Conservation (phyloP, 2,797 vertebrate genomes). For the Leucoraja ocellata region DNA sequence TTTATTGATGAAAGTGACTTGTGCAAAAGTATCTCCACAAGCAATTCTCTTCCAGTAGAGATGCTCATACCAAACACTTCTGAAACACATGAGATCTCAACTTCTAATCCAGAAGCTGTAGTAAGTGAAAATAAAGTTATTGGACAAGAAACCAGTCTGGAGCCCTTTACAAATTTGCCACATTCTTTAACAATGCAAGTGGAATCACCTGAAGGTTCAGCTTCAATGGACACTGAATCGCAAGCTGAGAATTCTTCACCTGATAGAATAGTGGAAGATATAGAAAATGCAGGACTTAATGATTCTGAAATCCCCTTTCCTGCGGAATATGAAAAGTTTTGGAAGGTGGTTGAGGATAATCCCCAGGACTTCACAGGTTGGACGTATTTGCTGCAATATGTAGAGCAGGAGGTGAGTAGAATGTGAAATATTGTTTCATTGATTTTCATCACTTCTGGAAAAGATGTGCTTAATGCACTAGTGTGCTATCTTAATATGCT, state of each 20-base stretch:
- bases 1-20: constrained; percentile 18
- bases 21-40: background rate
- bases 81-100: background rate
- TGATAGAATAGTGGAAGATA: constrained; percentile 56
- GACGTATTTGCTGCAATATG: constrained; percentile 91
- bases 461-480: background rate
- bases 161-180: constrained; percentile 56
- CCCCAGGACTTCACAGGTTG: constrained; percentile 94
- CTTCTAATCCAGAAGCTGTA: background rate
- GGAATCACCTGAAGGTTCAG: constrained; percentile 61
- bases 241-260: constrained; percentile 59
- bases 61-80: background rate
- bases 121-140: background rate
- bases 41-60: background rate
- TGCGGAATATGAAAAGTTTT: constrained; percentile 84
- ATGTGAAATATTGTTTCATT: background rate
- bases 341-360: constrained; percentile 80
- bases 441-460: background rate
- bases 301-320: constrained; percentile 59
- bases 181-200: constrained; percentile 61
- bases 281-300: constrained; percentile 9
- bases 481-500: background rate
- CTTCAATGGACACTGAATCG: constrained; percentile 58
- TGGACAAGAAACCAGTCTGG: background rate
- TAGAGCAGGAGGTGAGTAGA: constrained; percentile 87